phyloP scores from a whole-genome alignment of 2,113 vertebrate genomes.

The Etheostoma spectabile region DNA sequence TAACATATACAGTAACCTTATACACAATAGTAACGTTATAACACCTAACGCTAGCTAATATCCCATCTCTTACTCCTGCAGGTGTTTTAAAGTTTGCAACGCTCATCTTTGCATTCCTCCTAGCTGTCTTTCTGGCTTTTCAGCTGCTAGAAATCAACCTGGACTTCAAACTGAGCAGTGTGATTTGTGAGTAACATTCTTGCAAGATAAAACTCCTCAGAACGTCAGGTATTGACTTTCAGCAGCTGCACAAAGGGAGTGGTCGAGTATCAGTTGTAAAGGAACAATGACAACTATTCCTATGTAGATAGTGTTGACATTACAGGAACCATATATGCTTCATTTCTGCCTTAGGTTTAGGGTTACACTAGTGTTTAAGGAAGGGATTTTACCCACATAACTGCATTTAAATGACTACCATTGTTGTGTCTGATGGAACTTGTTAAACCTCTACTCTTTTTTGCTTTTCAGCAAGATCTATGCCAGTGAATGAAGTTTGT shows the following conservation, averaged over 20 bases:
- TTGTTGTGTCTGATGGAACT: background rate
- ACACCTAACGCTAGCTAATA: background rate
- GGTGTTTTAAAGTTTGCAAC: conserved; percentile 89
- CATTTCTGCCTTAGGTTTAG: background rate
- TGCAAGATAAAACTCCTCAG: background rate
- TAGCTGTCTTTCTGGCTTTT: conserved; percentile 91
- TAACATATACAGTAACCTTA: background rate
- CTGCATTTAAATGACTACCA: background rate
- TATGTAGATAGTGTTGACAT: background rate
- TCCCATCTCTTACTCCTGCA: conserved; percentile 51
- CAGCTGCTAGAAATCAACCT: conserved; percentile 93
- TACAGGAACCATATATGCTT: background rate
- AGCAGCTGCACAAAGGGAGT: background rate
- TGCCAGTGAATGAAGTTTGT: conserved; percentile 80
- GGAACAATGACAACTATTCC: background rate
- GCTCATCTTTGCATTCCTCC: conserved; percentile 85
- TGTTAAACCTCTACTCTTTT: background rate
- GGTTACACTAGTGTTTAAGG: background rate
- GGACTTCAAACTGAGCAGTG: conserved; percentile 86
- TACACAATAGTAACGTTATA: background rate
- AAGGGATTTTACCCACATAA: background rate
- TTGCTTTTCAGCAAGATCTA: conserved; percentile 84
- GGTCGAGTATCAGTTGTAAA: background rate
- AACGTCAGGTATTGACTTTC: background rate
- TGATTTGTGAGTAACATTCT: conserved; percentile 88